A percentile compares a stretch with the other conserved stretches of the same genome.
phyloP scores from a whole-genome alignment of 2,888 invertebrate species.

The Phortica magna region DNA sequence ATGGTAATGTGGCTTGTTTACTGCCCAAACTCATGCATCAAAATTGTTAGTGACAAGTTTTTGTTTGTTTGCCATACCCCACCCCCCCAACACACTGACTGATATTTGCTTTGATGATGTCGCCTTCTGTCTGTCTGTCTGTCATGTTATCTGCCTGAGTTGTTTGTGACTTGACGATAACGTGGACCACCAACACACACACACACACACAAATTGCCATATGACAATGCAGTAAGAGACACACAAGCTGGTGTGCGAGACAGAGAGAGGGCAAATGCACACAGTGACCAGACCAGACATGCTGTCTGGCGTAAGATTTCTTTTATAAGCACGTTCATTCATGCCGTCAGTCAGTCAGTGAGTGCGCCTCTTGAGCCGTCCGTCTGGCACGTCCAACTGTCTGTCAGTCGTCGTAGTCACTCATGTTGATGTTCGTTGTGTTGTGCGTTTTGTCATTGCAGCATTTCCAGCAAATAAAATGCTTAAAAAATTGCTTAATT shows the following conservation, averaged over 20 bases:
- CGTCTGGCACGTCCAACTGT: neutral
- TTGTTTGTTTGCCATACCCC: neutral
- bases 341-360: neutral
- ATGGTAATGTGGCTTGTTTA: no score
- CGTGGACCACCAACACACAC: neutral
- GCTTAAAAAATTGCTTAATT: neutral
- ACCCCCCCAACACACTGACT: neutral
- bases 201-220: neutral
- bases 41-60: neutral
- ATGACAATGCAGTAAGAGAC: neutral
- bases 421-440: neutral
- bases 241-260: neutral
- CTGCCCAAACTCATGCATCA: no score
- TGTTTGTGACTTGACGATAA: neutral
- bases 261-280: neutral
- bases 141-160: neutral
- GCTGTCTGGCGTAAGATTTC: conserved; percentile 6
- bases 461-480: neutral
- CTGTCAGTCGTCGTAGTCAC: neutral
- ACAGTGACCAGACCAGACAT: conserved; percentile 1
- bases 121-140: neutral
- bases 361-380: neutral
- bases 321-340: neutral
- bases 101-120: neutral
- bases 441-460: neutral